Evolutionary conservation across 2,797 vertebrate species (phyloP), one percentile per base, ranked within the genome.

Genomic region (Rousettus madagascariensis): DNA sequence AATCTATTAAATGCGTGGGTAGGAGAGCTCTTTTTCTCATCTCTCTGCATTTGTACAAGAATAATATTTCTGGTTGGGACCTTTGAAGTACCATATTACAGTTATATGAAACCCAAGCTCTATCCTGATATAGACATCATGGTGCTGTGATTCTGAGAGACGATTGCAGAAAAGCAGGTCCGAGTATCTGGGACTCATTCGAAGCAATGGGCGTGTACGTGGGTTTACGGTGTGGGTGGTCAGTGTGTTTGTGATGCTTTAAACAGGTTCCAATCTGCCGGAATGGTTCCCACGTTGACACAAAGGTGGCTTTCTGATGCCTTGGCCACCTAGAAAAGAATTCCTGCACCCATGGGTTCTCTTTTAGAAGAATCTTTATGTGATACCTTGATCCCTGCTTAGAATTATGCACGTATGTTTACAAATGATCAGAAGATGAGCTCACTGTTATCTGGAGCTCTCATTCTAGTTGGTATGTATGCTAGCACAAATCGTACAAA

Each of bases 361-460:
- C 94, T 94, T 93, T 88, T 92, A 95, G 96, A 97, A 95, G 69
- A 79, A 86, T 75, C 59, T 92, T 84, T 38, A 68, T 83, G 93
- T 91, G 86, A 24, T 72, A 94, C 94, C 82, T 96, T 96, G 91
- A 95, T 92, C 96, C 75, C 86, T 61, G 95, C 91, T 95, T 95
- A 95, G 95, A 97, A 97, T 94, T 68, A 90, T 80, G 89, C 59
- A 1, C 33, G 72, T 89, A 91, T 93, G 92, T 57, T 74, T 69
- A 71, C 51, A 93, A 97, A 90, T 92, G 68, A 9, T 95, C 96
- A 89, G 84, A 91, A 90, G 95, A 92, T 89, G 95, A 97, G 97
- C 91, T 94, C 96, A 80, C 95, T 94, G 87, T 96, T 98, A 96
- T 97, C 94, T 87, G 95, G 97, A 96, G 97, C 96, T 97, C 93